These are phyloP conservation scores for Brachionichthys hirsutus DNA, from an alignment of 2,113 vertebrate species.

Conservation along the genomic window DNA sequence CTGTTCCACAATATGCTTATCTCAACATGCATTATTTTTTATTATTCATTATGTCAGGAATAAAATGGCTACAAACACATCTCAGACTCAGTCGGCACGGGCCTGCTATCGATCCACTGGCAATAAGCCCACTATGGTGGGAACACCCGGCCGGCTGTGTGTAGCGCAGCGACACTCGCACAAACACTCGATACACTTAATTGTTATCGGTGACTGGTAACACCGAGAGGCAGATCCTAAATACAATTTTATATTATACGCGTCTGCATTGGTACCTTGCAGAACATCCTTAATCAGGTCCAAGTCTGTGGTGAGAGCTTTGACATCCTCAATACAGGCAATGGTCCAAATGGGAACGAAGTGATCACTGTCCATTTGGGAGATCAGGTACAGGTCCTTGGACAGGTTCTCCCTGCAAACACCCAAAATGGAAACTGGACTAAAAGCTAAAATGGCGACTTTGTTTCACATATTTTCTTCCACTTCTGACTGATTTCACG, in stretches of 20 bases:
- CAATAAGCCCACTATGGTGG: too few relatives aligned
- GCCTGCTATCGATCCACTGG: too few relatives aligned
- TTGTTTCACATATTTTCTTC: too few relatives aligned
- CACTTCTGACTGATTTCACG: too few relatives aligned
- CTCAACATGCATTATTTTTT: not conserved
- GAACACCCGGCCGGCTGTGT: too few relatives aligned
- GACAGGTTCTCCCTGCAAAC: slow-evolving; percentile 90
- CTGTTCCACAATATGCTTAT: not conserved
- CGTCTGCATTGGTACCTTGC: slow-evolving; percentile 61
- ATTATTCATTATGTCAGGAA: too few relatives aligned
- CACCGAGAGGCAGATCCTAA: too few relatives aligned
- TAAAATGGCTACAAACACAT: too few relatives aligned
- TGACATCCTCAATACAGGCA: slow-evolving; percentile 96
- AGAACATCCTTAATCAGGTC: slow-evolving; percentile 93
- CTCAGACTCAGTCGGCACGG: too few relatives aligned
- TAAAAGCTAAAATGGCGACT: not conserved
- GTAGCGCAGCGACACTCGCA: too few relatives aligned
- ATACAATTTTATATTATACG: not conserved
- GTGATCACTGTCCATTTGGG: slow-evolving; percentile 98
- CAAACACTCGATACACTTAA: too few relatives aligned
- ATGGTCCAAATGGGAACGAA: slow-evolving; percentile 96
- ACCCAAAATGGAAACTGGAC: slow-evolving; percentile 1
- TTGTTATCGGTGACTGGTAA: too few relatives aligned
- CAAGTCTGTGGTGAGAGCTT: slow-evolving; percentile 91
- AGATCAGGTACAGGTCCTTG: slow-evolving; percentile 97